A percentile compares a stretch with the other conserved stretches of the same genome.
These are phyloP conservation scores for Fistularia tabacaria DNA, from an alignment of 2,797 vertebrate species.

Conservation along the genomic window DNA sequence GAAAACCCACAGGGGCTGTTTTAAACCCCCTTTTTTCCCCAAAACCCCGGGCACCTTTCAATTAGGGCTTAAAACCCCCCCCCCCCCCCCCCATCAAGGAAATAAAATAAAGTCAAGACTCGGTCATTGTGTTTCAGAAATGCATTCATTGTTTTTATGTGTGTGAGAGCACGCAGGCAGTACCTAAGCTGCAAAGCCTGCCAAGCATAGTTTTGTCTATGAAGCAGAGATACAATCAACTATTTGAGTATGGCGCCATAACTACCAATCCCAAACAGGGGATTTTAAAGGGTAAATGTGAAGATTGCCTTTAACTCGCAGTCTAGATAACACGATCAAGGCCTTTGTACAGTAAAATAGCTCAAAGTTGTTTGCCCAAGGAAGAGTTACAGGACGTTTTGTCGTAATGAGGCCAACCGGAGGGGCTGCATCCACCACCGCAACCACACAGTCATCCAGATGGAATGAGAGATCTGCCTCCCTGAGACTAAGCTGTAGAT, in stretches of 20 bases:
- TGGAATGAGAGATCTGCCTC: constrained; percentile 72
- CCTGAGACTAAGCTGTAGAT: constrained; percentile 52
- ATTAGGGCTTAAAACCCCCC: not conserved
- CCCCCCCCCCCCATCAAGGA: not conserved
- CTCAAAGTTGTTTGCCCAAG: constrained; percentile 15
- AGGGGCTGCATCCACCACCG: constrained; percentile 26
- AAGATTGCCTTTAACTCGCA: not conserved
- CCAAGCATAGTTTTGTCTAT: constrained; percentile 40
- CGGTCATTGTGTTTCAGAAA: constrained; percentile 13
- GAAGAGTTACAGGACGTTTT: constrained; percentile 9
- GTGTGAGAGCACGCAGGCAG: constrained; percentile 33
- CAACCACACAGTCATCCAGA: constrained; percentile 61
- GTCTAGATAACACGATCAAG: constrained; percentile 2
- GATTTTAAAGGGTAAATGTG: constrained; percentile 14
- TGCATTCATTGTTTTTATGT: constrained; percentile 20
- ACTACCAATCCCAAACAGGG: constrained; percentile 34
- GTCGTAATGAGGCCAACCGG: constrained; percentile 14
- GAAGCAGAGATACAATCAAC: constrained; percentile 43
- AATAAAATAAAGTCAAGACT: not conserved
- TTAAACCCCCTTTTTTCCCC: too few species aligned
- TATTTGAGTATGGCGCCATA: constrained; percentile 26
- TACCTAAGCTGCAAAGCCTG: constrained; percentile 28
- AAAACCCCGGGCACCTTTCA: too few species aligned
- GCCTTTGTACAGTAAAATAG: constrained; percentile 12
- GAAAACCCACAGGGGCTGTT: not conserved